Evolutionary conservation across 2,888 invertebrate species (phyloP), one percentile per base, ranked within the genome.

Genomic region (Epistrophe eligans): DNA sequence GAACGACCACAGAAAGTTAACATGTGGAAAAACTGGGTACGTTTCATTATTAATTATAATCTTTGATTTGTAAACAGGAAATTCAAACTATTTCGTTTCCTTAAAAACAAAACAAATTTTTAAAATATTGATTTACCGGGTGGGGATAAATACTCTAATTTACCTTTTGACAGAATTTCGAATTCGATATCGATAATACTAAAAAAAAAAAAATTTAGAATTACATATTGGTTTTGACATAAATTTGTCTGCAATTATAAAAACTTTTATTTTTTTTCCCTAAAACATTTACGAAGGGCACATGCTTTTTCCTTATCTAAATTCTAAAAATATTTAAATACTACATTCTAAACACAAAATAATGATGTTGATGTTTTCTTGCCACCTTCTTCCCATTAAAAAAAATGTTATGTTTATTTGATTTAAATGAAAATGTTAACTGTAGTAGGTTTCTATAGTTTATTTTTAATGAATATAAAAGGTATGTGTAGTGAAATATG

Each of bases 381-480:
- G 83, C 83, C 82, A 87, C 87, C 87, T 60, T 66, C 60, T 72
- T 64, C 9, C 70, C 83, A 72, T 32, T n/a, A 76, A 82, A 79
- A 62, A 24, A n/a, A n/a, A 62, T 85, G 81, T 85, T 85, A 77
- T 24, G 45, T 77, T 52, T 55, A 19, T 40, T 19, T 74, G 28
- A 55, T 52, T 64, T 71, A 8, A 66, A 64, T 62, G 57, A 77
- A 81, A 79, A 79, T 87, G 87, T 87, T 87, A 87, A 79, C 74
- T 79, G 79, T 87, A 77, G 24, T 40, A 62, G 40, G 7, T 62
- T 43, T 62, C 40, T 38, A 50, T 45, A 58, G 58, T 57, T 72
- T 38, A 58, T 83, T 48, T 77, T 52, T 67, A 81, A 77, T 81
- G 77, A 80, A 81, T 70, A 73, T 38, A 60, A 24, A 73, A 77